These are phyloP conservation scores for Otis tarda DNA, from an alignment of 2,113 vertebrate species.

Conservation along the genomic window DNA sequence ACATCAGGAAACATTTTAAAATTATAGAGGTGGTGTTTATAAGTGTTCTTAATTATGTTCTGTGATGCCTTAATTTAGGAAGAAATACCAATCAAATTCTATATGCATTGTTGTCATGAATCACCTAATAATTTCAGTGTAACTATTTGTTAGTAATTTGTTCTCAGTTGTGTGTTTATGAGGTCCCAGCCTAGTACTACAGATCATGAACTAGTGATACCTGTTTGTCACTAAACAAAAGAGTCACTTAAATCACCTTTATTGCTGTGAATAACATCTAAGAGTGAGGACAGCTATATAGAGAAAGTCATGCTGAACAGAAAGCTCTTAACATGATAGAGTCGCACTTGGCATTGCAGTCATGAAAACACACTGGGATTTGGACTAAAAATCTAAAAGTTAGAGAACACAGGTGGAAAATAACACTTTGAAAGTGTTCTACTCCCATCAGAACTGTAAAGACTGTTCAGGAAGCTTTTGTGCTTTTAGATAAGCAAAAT, in stretches of 20 bases:
- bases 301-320: neutral
- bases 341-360: neutral
- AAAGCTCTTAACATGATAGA: neutral
- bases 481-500: neutral
- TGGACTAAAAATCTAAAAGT: neutral
- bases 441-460: neutral
- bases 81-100: neutral
- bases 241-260: neutral
- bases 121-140: neutral
- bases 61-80: neutral
- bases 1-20: neutral
- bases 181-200: neutral
- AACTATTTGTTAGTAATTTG: neutral
- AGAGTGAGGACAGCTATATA: neutral
- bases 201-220: neutral
- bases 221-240: neutral
- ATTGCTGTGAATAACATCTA: neutral
- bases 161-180: neutral
- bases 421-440: neutral
- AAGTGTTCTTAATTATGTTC: neutral
- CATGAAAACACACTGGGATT: neutral
- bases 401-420: neutral
- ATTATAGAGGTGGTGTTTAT: neutral
- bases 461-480: neutral
- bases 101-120: neutral